A percentile compares a stretch with the other conserved stretches of the same genome.
Conservation (phyloP, 2,888 invertebrate genomes). For the Oscheius sp. region DNA sequence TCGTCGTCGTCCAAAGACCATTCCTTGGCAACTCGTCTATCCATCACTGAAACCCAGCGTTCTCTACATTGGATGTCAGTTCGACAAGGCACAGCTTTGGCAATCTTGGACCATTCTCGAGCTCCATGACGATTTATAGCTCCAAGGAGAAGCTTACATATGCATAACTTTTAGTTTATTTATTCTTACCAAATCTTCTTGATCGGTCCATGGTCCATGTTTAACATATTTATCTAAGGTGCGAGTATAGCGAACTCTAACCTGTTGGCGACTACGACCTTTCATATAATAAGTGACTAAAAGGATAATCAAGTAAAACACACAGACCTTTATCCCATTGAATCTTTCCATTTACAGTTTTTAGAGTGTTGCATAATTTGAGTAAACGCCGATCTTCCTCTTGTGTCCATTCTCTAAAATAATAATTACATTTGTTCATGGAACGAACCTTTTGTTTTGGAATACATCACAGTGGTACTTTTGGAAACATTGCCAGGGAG, state of each 20-base stretch:
- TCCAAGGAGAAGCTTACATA: constrained; percentile 59
- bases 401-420: constrained; percentile 75
- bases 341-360: constrained; percentile 78
- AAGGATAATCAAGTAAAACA: background rate
- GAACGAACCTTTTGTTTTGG: constrained; percentile 31
- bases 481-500: constrained; percentile 72
- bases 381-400: constrained; percentile 79
- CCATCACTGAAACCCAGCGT: constrained; percentile 63
- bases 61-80: constrained; percentile 71
- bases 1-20: constrained; percentile 81
- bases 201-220: constrained; percentile 64
- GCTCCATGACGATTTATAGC: constrained; percentile 53
- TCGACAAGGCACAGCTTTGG: constrained; percentile 68
- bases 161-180: background rate
- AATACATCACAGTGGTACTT: constrained; percentile 69
- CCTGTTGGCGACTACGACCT: constrained; percentile 58
- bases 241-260: constrained; percentile 55
- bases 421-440: background rate
- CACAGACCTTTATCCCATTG: constrained; percentile 78
- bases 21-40: constrained; percentile 45
- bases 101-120: constrained; percentile 60
- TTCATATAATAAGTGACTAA: constrained; percentile 64
- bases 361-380: constrained; percentile 77
- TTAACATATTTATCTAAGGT: constrained; percentile 53
- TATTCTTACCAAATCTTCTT: constrained; percentile 58